phyloP scores from a whole-genome alignment of 2,888 invertebrate species.

The Hipparchia semele region DNA sequence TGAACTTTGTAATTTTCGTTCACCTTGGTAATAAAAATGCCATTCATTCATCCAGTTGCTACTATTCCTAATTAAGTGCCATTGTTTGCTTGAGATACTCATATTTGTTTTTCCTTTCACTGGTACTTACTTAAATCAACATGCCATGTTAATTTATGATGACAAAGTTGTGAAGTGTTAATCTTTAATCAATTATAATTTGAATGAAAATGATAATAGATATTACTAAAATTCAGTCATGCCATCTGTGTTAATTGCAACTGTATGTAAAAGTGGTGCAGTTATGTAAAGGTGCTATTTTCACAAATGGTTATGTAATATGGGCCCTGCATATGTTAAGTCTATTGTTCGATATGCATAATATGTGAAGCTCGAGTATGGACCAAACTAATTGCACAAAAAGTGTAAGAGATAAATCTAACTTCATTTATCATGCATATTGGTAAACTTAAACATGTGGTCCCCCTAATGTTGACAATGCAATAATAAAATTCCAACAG shows the following conservation, averaged over 20 bases:
- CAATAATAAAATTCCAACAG: slow-evolving; percentile 31
- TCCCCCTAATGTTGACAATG: slow-evolving; percentile 28
- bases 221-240: slow-evolving; percentile 17
- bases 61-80: slow-evolving; percentile 27
- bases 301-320: slow-evolving; percentile 31
- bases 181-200: slow-evolving; percentile 19
- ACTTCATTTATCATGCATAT: not conserved
- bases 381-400: not conserved
- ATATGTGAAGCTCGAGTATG: not conserved
- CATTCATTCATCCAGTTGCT: not conserved
- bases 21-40: slow-evolving; percentile 2
- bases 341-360: not conserved
- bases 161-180: slow-evolving; percentile 13
- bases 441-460: not conserved
- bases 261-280: slow-evolving; percentile 23
- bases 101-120: slow-evolving; percentile 11
- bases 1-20: not conserved
- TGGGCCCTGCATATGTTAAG: not conserved
- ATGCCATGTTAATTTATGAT: not conserved
- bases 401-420: not conserved
- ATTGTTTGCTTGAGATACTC: slow-evolving; percentile 32
- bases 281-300: slow-evolving; percentile 33
- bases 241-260: slow-evolving; percentile 30
- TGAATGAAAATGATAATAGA: slow-evolving; percentile 20
- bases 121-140: slow-evolving; percentile 14